A percentile compares a stretch with the other conserved stretches of the same genome.
phyloP scores from a whole-genome alignment of 2,888 invertebrate species.

The Drosophila paucipuncta region DNA sequence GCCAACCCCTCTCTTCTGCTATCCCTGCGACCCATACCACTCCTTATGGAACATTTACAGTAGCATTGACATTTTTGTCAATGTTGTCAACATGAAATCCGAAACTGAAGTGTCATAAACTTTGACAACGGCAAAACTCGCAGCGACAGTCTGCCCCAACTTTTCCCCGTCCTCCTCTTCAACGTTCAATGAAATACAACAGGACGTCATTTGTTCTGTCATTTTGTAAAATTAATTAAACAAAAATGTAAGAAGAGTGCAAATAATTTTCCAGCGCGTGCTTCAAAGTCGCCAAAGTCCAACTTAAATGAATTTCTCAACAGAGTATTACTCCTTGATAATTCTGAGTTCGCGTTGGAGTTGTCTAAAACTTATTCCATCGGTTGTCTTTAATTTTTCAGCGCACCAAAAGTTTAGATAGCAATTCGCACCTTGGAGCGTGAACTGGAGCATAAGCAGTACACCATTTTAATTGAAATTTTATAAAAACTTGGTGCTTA shows the following conservation, averaged over 20 bases:
- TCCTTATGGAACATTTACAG: conserved; percentile 21
- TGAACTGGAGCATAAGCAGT: not conserved
- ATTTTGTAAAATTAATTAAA: conserved; percentile 79
- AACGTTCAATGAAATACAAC: not conserved
- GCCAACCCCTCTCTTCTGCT: conserved; percentile 18
- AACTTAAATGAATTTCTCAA: conserved; percentile 70
- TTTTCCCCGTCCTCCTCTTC: not conserved
- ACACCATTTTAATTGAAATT: not conserved
- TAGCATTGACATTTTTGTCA: conserved; percentile 75
- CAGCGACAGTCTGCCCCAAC: conserved; percentile 1
- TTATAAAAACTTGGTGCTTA: not conserved
- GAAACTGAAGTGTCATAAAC: conserved; percentile 76
- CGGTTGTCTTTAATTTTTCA: conserved; percentile 32
- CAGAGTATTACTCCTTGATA: conserved; percentile 18
- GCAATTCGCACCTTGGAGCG: conserved; percentile 36
- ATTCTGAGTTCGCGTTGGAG: not conserved
- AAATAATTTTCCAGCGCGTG: conserved; percentile 75
- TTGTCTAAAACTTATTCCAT: conserved; percentile 18
- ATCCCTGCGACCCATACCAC: not conserved
- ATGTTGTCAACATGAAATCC: conserved; percentile 76
- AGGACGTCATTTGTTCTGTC: conserved; percentile 46
- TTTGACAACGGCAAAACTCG: conserved; percentile 65
- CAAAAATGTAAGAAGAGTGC: conserved; percentile 77
- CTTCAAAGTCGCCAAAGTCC: conserved; percentile 56
- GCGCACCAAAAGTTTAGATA: conserved; percentile 19